Percentiles rank a stretch among this genome's conserved stretches.
Conservation (phyloP, 2,888 invertebrate species). For the Tipula helvola region DNA sequence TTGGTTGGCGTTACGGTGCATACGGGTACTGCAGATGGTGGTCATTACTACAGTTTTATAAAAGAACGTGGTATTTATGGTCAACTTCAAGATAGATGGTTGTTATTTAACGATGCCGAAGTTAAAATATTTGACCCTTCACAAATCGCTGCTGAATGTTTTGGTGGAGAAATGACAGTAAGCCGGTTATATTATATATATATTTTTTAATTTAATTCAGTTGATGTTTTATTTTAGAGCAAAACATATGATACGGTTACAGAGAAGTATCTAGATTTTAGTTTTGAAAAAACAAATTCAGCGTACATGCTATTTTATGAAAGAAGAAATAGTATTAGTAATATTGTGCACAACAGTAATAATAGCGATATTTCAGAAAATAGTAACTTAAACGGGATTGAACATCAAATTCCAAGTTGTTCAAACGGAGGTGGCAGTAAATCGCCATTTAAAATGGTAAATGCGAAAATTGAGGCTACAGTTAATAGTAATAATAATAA, state of each 20-base stretch:
- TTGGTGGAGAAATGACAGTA: slow-evolving; percentile 95
- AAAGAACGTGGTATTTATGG: slow-evolving; percentile 53
- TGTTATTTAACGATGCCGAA: slow-evolving; percentile 84
- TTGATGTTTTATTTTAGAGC: slow-evolving; percentile 45
- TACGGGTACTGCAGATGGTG: slow-evolving; percentile 96
- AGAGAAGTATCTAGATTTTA: slow-evolving; percentile 95
- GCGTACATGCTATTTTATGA: slow-evolving; percentile 97
- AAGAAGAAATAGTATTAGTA: slow-evolving; percentile 41
- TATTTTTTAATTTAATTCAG: background rate
- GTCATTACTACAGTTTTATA: slow-evolving; percentile 93
- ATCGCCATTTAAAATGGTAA: background rate
- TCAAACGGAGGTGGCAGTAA: background rate
- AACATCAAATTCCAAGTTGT: slow-evolving; percentile 17
- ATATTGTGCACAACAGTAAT: slow-evolving; percentile 14
- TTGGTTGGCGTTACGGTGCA: slow-evolving; percentile 91
- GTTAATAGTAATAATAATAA: background rate
- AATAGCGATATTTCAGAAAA: slow-evolving; percentile 15
- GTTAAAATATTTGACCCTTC: slow-evolving; percentile 92
- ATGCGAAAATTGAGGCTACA: slow-evolving; percentile 11
- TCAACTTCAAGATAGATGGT: slow-evolving; percentile 74
- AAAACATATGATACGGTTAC: slow-evolving; percentile 94
- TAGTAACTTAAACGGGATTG: slow-evolving; percentile 23
- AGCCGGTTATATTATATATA: slow-evolving; percentile 15
- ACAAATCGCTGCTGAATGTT: slow-evolving; percentile 89
- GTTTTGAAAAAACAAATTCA: slow-evolving; percentile 94